phyloP scores from a whole-genome alignment of 2,113 vertebrate genomes.

The Pedionomus torquatus region DNA sequence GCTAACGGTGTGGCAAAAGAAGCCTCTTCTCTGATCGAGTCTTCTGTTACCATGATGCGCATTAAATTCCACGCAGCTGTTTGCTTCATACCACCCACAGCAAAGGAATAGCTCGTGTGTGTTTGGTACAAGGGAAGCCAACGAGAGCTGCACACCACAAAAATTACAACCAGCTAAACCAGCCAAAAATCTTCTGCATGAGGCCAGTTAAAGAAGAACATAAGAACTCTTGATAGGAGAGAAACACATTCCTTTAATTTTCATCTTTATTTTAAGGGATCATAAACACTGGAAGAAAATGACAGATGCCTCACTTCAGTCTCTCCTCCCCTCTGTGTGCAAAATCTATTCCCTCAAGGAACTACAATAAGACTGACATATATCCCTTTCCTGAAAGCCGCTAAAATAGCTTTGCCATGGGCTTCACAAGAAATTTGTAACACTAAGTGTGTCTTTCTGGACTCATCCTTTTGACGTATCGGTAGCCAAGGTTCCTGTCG shows the following conservation, averaged over 20 bases:
- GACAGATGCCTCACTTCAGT: conserved; percentile 34
- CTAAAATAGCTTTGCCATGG: conserved; percentile 68
- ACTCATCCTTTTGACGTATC: background rate
- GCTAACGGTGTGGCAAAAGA: background rate
- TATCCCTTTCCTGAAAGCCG: conserved; percentile 25
- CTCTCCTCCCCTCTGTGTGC: conserved; percentile 31
- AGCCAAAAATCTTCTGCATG: background rate
- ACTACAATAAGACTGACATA: conserved; percentile 10
- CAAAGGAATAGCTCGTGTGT: background rate
- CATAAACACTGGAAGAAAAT: conserved; percentile 15
- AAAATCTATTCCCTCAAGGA: conserved; percentile 51
- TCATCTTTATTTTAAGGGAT: conserved; percentile 33
- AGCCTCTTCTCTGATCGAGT: background rate
- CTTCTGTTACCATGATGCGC: background rate
- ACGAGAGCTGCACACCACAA: background rate
- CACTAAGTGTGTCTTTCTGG: conserved; percentile 2
- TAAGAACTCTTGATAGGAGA: background rate
- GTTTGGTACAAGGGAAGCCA: background rate
- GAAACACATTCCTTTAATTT: conserved; percentile 14
- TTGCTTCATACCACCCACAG: background rate
- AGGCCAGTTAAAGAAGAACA: background rate
- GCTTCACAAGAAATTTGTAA: conserved; percentile 58
- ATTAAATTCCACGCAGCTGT: conserved; percentile 26
- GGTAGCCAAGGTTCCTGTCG: background rate
- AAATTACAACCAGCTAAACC: background rate